Percentiles rank a stretch among this genome's conserved stretches.
These are phyloP conservation scores for Pygocentrus nattereri DNA, from an alignment of 2,797 vertebrate genomes.

Conservation along the genomic window DNA sequence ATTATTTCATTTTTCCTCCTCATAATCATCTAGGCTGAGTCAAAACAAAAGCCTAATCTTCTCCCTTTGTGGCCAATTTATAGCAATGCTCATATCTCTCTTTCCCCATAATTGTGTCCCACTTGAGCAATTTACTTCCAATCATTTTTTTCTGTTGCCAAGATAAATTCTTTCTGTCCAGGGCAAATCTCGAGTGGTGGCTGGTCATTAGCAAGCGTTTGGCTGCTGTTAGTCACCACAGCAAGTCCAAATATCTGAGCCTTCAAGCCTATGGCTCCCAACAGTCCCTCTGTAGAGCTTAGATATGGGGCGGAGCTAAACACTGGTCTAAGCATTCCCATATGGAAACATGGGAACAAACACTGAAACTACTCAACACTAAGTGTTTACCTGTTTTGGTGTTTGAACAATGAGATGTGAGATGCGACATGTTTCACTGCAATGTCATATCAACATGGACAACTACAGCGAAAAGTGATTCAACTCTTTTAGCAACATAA, in stretches of 20 bases:
- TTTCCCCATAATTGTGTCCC: constrained; percentile 55
- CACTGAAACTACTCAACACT: background rate
- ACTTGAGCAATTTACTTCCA: constrained; percentile 62
- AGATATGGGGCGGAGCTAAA: background rate
- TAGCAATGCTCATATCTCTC: constrained; percentile 53
- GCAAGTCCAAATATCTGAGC: constrained; percentile 12
- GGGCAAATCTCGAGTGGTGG: constrained; percentile 44
- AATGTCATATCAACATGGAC: background rate
- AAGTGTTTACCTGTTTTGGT: background rate
- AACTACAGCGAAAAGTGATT: background rate
- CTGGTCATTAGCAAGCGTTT: constrained; percentile 52
- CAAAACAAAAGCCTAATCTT: constrained; percentile 62
- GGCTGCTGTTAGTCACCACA: constrained; percentile 31
- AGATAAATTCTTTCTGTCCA: constrained; percentile 60
- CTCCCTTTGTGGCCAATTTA: constrained; percentile 65
- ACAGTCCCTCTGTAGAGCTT: background rate
- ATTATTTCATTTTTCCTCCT: constrained; percentile 46
- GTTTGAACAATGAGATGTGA: background rate
- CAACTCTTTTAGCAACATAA: no score
- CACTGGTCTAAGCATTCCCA: background rate
- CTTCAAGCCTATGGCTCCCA: background rate
- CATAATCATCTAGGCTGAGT: constrained; percentile 51
- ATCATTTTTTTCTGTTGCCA: constrained; percentile 58
- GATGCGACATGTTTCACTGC: background rate
- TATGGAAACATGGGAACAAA: background rate